Conservation (phyloP, 2,113 vertebrate genomes). For the Triplophysa tibetana region DNA sequence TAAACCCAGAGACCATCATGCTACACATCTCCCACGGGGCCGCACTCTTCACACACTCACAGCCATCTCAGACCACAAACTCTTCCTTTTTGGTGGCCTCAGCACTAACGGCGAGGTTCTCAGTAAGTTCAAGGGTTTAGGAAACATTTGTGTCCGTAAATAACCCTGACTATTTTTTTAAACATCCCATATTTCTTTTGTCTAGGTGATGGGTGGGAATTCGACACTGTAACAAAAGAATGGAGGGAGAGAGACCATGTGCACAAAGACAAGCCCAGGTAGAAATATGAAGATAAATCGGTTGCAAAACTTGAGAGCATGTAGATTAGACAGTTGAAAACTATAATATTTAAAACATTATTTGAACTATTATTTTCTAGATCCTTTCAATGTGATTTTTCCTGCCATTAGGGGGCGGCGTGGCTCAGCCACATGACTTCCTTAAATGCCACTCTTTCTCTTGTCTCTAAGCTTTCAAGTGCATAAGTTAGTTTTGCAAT, state of each 20-base stretch:
- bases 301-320: no score
- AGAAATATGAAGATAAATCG: slow-evolving; percentile 33
- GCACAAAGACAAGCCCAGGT: slow-evolving; percentile 89
- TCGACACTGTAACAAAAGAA: slow-evolving; percentile 75
- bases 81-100: slow-evolving; percentile 91
- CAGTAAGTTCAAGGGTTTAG: slow-evolving; percentile 75
- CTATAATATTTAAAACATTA: no score
- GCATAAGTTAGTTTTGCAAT: no score
- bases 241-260: slow-evolving; percentile 82
- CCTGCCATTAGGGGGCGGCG: no score
- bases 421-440: no score
- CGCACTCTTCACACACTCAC: slow-evolving; percentile 93
- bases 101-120: slow-evolving; percentile 83
- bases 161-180: neutral
- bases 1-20: slow-evolving; percentile 69
- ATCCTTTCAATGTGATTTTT: no score
- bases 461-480: no score
- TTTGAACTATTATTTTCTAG: no score
- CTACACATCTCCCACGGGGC: slow-evolving; percentile 75
- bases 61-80: slow-evolving; percentile 78
- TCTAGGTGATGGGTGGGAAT: slow-evolving; percentile 89
- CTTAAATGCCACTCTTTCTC: no score
- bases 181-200: neutral
- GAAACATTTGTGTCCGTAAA: neutral
- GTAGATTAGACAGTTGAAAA: no score